Base-by-base conservation (phyloP, 2,888 invertebrate species). In the Biston betularia region DNA sequence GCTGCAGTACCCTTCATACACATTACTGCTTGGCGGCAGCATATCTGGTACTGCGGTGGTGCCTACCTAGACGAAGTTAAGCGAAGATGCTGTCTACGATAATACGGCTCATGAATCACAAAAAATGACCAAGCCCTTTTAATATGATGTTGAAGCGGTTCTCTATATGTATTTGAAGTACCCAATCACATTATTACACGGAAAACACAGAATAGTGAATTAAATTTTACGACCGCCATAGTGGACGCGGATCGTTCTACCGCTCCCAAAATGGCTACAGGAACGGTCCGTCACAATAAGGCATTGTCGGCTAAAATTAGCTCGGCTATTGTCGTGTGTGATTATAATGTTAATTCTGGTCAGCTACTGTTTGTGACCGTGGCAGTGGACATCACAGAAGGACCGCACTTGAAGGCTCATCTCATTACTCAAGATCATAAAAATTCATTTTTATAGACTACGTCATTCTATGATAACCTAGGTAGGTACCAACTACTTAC, bases 271-370 rank as follows among this genome's bases (percentile, higher is more conserved):
- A 70, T 70, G 73, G 73, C 52, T 45, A 56, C 53, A 58, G 65
- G 60, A 63, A 55, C 62, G 65, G 63, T 49, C 56, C 50, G 74
- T 69, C 75, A 81, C 79, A 83, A 83, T 85, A 79, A 78, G 60
- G 77, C 71, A 86, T 87, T 84, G 86, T 86, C 76, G 58, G 73
- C 80, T 86, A 87, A 81, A 84, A 80, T 85, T 87, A 87, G 84
- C 82, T 64, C 15, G 33, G 5, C 61, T 38, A 60, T 56, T 57
- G 56, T 65, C 53, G 64, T 75, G 69, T 71, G 70, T 61, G 69
- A 75, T 72, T 69, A 61, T 56, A 45, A 70, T 71, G 61, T 67
- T 78, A 80, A 75, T 70, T 1, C 24, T 24, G 61, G 65, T 69
- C 72, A 65, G 74, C 74, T 73, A 75, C 77, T 70, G 9, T 53